A percentile compares a stretch with the other conserved stretches of the same genome.
phyloP scores from a whole-genome alignment of 1,140 invertebrate species.

The Papilio aristodemus region DNA sequence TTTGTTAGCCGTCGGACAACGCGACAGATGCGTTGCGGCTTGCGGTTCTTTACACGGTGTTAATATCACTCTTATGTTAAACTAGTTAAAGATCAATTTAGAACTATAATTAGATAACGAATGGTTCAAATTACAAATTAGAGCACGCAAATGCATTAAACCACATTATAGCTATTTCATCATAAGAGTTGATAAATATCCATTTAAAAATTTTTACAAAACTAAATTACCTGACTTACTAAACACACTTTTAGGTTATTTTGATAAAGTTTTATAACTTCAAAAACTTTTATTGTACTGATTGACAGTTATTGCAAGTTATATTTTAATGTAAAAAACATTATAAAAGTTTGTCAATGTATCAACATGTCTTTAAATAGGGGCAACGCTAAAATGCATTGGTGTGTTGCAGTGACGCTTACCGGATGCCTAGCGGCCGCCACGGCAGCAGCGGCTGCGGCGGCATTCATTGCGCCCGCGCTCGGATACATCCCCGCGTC shows the following conservation, averaged over 20 bases:
- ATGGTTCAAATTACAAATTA: conserved; percentile 16
- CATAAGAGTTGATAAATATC: not conserved
- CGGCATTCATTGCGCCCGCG: conserved; percentile 80
- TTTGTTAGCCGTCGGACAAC: conserved; percentile 45
- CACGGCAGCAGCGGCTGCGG: conserved; percentile 79
- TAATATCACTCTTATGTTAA: conserved; percentile 30
- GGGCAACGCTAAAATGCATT: conserved; percentile 17
- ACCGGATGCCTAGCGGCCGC: conserved; percentile 80
- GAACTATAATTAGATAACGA: conserved; percentile 1
- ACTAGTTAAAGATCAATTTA: conserved; percentile 32
- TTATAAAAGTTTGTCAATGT: not conserved
- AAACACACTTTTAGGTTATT: not conserved
- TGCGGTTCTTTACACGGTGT: conserved; percentile 38
- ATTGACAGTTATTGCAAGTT: not conserved
- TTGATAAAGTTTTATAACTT: not conserved
- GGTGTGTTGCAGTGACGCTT: conserved; percentile 45
- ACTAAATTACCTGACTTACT: not conserved
- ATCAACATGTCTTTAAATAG: conserved; percentile 15
- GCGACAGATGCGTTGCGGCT: conserved; percentile 50
- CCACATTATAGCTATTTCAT: conserved; percentile 17
- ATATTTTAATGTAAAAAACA: not conserved
- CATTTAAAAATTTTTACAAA: not conserved
- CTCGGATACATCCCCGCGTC: conserved; percentile 79
- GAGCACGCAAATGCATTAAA: conserved; percentile 17
- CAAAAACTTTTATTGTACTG: not conserved